Base-by-base conservation (phyloP, 2,113 vertebrate species). In the Panthera tigris region DNA sequence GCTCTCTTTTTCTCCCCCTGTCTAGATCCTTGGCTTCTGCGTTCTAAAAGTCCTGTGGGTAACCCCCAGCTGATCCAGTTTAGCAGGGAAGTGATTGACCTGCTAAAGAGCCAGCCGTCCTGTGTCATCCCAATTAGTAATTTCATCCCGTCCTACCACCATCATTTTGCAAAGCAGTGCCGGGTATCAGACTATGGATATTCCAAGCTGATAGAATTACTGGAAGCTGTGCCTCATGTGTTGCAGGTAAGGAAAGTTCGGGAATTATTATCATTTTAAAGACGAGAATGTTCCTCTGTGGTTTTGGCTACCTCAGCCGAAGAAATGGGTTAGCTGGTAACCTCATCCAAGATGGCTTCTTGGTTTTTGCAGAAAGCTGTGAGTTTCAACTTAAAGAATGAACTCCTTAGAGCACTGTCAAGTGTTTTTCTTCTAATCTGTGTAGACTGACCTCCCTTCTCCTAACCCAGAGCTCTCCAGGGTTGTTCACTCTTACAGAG, bases 41-140 rank as follows among this genome's bases (percentile, higher is more conserved):
- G 99, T 91, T 99, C 99, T 36, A 99, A 99, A 98, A 99, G 99
- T 98, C 99, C 99, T 5, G 99, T 99, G 41, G 99, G 99, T 6
- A 99, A 99, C 91, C 99, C 99, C 15, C 99, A 99, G 96, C 99
- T 99, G 97, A 99, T 99, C 97, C 99, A 99, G 97, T 99, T 99
- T 98, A 99, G 99, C 89, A 98, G 99, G 68, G 99, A 99, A 99
- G 99, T 99, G 83, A 99, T 99, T 69, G 99, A 99, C 98, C 99
- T 99, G 27, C 98, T 99, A 85, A 99, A 99, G 98, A 99, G 97
- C 97, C 99, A 99, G 71, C 99, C 99, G 0, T 99, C 98, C 31
- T 99, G 99, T 73, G 94, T 99, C 74, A 99, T 99, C 98, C 99
- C 99, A 4, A 98, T 99, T 89, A 99, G 99, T 97, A 99, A 99